phyloP scores from a whole-genome alignment of 2,888 invertebrate species.

The Masnerella sp. region DNA sequence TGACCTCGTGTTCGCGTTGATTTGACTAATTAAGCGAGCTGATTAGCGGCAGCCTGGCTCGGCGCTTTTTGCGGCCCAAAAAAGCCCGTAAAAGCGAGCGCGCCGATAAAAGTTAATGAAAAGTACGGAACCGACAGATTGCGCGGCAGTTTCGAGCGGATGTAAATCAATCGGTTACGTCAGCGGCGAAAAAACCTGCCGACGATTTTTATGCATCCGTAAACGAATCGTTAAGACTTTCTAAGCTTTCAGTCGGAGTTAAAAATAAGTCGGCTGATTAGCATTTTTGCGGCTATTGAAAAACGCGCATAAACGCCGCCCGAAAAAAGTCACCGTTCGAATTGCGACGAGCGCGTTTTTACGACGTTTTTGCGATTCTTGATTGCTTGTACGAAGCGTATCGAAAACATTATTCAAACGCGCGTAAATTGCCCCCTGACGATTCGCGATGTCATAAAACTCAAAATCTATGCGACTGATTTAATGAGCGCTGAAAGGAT shows the following conservation, averaged over 20 bases:
- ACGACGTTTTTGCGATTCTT: slow-evolving; percentile 66
- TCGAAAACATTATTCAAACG: slow-evolving; percentile 19
- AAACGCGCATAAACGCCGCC: slow-evolving; percentile 9
- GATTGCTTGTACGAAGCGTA: slow-evolving; percentile 60
- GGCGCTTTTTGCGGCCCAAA: background rate
- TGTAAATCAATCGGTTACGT: slow-evolving; percentile 24
- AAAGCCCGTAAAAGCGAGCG: background rate
- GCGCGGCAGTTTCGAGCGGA: background rate
- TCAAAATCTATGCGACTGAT: slow-evolving; percentile 16
- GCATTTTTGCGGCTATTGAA: slow-evolving; percentile 12
- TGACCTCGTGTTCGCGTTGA: slow-evolving; percentile 28
- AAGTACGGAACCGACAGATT: slow-evolving; percentile 21
- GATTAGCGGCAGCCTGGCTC: background rate
- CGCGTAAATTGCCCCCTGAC: slow-evolving; percentile 12
- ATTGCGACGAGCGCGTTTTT: slow-evolving; percentile 15
- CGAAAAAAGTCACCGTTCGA: slow-evolving; percentile 5
- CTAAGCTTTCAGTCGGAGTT: slow-evolving; percentile 4
- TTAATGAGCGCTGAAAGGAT: slow-evolving; percentile 11
- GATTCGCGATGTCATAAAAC: slow-evolving; percentile 33
- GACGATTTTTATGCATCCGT: slow-evolving; percentile 23
- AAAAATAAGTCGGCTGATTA: slow-evolving; percentile 2
- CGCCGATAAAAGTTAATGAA: slow-evolving; percentile 23
- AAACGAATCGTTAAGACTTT: slow-evolving; percentile 34
- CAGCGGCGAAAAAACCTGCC: slow-evolving; percentile 8
- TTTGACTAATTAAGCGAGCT: slow-evolving; percentile 27